These are phyloP conservation scores for Zapus hudsonius DNA, from an alignment of 2,113 vertebrate genomes.

Conservation along the genomic window DNA sequence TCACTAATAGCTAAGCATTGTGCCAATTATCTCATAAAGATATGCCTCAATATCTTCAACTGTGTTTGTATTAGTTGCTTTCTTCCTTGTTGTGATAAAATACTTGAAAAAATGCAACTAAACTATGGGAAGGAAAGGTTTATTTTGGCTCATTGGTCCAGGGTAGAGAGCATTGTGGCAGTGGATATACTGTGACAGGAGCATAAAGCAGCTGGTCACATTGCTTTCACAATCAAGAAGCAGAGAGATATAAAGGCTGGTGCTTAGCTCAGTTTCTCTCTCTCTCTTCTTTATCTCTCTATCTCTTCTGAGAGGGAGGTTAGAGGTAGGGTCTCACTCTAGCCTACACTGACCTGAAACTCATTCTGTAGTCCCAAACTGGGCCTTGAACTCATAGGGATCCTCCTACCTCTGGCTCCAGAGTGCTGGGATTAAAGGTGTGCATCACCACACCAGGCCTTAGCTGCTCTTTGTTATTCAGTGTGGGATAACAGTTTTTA, in stretches of 20 bases:
- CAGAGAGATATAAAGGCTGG: background rate
- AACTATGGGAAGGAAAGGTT: background rate
- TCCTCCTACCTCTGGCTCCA: too few species aligned
- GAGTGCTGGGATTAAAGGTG: too few species aligned
- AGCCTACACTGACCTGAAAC: too few species aligned
- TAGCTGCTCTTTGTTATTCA: background rate
- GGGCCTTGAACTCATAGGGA: too few species aligned
- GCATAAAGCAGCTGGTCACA: background rate
- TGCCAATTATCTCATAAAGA: background rate
- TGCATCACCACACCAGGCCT: background rate
- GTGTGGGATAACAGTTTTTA: background rate
- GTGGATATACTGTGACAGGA: background rate
- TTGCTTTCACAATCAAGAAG: background rate
- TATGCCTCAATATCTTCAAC: background rate
- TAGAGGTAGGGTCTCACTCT: too few species aligned
- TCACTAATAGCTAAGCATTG: background rate
- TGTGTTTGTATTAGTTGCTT: background rate
- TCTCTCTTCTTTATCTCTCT: too few species aligned
- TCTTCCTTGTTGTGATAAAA: background rate
- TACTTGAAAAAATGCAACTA: background rate
- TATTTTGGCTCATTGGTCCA: background rate
- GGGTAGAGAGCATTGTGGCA: background rate
- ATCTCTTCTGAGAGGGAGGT: too few species aligned
- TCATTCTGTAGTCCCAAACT: too few species aligned
- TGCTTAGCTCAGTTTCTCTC: too few species aligned